Conservation (phyloP, 2,888 invertebrate species). For the Erannis defoliaria region DNA sequence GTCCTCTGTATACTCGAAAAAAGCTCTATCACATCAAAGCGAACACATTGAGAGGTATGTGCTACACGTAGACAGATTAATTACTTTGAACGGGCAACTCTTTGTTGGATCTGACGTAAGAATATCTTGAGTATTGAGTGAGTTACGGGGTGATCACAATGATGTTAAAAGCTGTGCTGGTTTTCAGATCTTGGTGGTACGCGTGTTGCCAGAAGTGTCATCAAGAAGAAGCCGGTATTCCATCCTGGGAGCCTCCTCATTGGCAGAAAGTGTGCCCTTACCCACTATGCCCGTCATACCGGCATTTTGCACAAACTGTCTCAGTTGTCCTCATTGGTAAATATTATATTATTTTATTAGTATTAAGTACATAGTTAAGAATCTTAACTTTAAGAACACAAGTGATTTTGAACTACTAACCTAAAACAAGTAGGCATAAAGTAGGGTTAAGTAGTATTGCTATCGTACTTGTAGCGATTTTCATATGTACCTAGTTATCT, state of each 20-base stretch:
- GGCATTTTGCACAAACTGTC: constrained; percentile 92
- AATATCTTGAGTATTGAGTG: constrained; percentile 13
- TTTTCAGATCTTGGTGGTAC: constrained; percentile 92
- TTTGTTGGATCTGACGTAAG: constrained; percentile 11
- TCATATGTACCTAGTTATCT: not conserved
- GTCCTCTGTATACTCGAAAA: constrained; percentile 82
- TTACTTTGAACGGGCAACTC: constrained; percentile 26
- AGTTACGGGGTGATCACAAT: constrained; percentile 11
- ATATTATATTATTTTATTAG: constrained; percentile 32
- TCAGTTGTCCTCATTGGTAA: constrained; percentile 91
- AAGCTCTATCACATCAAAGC: constrained; percentile 79
- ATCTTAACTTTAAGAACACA: no score
- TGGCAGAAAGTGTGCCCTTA: constrained; percentile 94
- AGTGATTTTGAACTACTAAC: not conserved
- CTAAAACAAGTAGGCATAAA: not conserved
- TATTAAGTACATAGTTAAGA: no score
- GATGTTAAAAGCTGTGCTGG: constrained; percentile 18
- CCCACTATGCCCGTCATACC: constrained; percentile 94
- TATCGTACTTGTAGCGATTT: not conserved
- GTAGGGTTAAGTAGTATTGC: no score
- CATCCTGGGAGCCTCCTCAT: constrained; percentile 93
- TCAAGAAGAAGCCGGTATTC: constrained; percentile 89
- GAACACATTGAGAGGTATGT: constrained; percentile 81
- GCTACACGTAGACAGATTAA: constrained; percentile 17
- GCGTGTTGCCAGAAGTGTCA: constrained; percentile 93